phyloP scores from a whole-genome alignment of 1,140 invertebrate species.

The Laupala kohalensis region DNA sequence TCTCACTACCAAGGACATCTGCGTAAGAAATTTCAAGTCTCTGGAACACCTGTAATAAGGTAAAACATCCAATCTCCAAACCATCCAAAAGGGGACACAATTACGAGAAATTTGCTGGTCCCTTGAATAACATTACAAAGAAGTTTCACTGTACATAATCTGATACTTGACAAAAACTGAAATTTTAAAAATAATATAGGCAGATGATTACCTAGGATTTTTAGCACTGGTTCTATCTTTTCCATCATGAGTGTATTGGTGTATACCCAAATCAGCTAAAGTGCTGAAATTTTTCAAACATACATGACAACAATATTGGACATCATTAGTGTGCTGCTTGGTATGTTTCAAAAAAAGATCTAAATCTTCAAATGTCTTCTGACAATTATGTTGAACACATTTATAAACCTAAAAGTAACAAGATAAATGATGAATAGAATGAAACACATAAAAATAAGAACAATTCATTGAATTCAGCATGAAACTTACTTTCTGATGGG shows the following conservation, averaged over 20 bases:
- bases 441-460: conserved; percentile 24
- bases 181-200: too few relatives aligned
- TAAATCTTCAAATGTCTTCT: conserved; percentile 43
- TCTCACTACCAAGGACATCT: too few relatives aligned
- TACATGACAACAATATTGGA: conserved; percentile 46
- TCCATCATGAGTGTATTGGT: conserved; percentile 45
- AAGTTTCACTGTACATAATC: too few relatives aligned
- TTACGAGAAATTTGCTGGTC: too few relatives aligned
- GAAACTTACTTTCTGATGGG: conserved; percentile 33
- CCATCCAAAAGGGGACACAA: too few relatives aligned
- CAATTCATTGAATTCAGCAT: conserved; percentile 12
- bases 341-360: conserved; percentile 50
- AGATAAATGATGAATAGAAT: not conserved
- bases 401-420: conserved; percentile 45
- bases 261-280: conserved; percentile 42
- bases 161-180: too few relatives aligned
- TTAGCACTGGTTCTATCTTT: conserved; percentile 20
- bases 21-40: too few relatives aligned
- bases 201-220: not conserved
- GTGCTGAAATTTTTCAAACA: conserved; percentile 44
- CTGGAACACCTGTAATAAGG: too few relatives aligned
- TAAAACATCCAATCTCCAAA: too few relatives aligned
- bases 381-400: conserved; percentile 47
- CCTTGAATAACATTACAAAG: too few relatives aligned
- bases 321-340: conserved; percentile 38